Evolutionary conservation across 1,140 invertebrate genomes (phyloP).

Genomic region (Heterodera schachtii): DNA sequence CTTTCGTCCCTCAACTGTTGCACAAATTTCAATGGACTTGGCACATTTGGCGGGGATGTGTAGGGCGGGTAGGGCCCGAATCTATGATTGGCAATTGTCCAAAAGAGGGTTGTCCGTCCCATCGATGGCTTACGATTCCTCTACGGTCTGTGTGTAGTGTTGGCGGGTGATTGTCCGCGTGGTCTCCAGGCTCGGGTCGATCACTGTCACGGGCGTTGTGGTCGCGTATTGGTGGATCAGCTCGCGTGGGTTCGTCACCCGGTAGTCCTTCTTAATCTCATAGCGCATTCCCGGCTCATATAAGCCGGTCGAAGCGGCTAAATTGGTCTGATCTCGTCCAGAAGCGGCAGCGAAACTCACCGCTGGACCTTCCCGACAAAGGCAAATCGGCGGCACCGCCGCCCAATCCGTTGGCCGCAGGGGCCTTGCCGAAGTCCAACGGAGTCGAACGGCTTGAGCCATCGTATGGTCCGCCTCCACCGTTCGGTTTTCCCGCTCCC

Average conservation of each 20-base stretch:
- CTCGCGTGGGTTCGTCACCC: slow-evolving; percentile 61
- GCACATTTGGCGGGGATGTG: slow-evolving; percentile 32
- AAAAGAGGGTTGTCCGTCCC: not conserved
- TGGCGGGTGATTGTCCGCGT: slow-evolving; percentile 56
- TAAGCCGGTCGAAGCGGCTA: slow-evolving; percentile 45
- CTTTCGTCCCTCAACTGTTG: slow-evolving; percentile 64
- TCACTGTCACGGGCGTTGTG: slow-evolving; percentile 53
- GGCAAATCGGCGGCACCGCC: slow-evolving; percentile 38
- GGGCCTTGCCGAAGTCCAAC: slow-evolving; percentile 24
- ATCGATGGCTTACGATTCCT: slow-evolving; percentile 47
- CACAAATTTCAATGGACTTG: slow-evolving; percentile 57
- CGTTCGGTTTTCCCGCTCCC: slow-evolving; percentile 16
- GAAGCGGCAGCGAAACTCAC: slow-evolving; percentile 21
- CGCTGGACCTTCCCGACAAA: slow-evolving; percentile 49
- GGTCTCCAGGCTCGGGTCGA: slow-evolving; percentile 50
- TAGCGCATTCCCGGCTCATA: slow-evolving; percentile 53
- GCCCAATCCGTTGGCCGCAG: slow-evolving; percentile 39
- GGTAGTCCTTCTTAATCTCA: slow-evolving; percentile 58
- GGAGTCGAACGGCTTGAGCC: slow-evolving; percentile 42
- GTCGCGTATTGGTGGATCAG: slow-evolving; percentile 64
- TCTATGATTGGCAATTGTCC: slow-evolving; percentile 7
- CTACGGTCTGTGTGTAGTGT: slow-evolving; percentile 51
- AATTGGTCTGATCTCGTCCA: slow-evolving; percentile 19
- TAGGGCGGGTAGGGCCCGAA: slow-evolving; percentile 62
- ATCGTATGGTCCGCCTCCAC: not conserved